Base-by-base conservation (phyloP, 2,888 invertebrate species). In the Tipula lateralis region DNA sequence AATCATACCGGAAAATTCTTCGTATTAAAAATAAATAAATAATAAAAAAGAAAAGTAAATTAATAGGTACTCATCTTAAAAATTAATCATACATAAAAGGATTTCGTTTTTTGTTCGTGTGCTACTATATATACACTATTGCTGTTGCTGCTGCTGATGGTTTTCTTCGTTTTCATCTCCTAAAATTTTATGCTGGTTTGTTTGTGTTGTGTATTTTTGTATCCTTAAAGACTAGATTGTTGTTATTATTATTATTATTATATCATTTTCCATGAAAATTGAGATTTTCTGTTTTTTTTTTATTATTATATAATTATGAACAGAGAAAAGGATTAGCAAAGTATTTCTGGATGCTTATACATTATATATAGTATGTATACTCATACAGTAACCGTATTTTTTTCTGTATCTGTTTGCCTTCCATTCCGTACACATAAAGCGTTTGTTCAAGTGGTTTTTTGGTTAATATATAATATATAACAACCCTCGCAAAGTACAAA, bases 61-160 rank as follows among this genome's bases (percentile, higher is more conserved):
- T 66, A 66, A 66, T 66, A 66, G 66, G 66, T 66, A 66, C 66
- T 66, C 66, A 66, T 66, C 66, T 66, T 66, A 66, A 66, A 66
- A 66, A 66, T 66, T 66, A 66, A 66, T 66, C 66, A 66, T 66
- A 66, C 66, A 66, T 66, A 66, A 66, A 66, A 66, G 66, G 66
- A 66, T 66, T 66, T 66, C 66, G 1, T 66, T 66, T 39, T 66
- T 7, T 66, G 24, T 66, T 24, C 66, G 24, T 66, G 19, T 66
- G 7, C 66, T 66, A 66, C 44, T 66, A n/a, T n/a, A n/a, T n/a
- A n/a, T 13, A 39, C 13, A 24, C 66, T 66, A 16, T 5, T 50
- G 19, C 16, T 16, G 24, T 9, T 66, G 66, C 19, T n/a, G 7
- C 9, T 66, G 24, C 24, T n/a, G n/a, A 13, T 39, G 39, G 13